A percentile compares a stretch with the other conserved stretches of the same genome.
Evolutionary conservation across 1,140 invertebrate genomes (phyloP).

Genomic region (Neotoxoptera formosana): DNA sequence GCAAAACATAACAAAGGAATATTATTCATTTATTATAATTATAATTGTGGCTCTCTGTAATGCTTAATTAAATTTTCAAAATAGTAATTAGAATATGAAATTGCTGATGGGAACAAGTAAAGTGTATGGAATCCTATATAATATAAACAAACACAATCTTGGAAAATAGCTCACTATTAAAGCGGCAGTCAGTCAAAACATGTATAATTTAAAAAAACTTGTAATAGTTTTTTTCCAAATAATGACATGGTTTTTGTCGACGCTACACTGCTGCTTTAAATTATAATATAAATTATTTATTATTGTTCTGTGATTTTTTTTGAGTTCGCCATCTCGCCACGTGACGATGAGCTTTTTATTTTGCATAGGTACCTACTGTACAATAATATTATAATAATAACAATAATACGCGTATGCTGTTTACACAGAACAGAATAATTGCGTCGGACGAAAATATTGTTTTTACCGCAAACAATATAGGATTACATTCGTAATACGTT

Average conservation of each 20-base stretch:
- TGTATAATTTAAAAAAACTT: background rate
- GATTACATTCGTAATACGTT: background rate
- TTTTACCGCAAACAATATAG: background rate
- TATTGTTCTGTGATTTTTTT: background rate
- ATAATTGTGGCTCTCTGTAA: background rate
- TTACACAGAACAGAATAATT: background rate
- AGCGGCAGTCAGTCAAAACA: background rate
- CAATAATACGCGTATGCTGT: background rate
- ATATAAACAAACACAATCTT: background rate
- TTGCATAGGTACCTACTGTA: background rate
- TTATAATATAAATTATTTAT: background rate
- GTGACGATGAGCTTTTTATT: background rate
- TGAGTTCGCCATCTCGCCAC: background rate
- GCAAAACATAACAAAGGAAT: background rate
- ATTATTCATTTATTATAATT: background rate
- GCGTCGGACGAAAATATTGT: background rate
- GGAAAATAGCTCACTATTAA: background rate
- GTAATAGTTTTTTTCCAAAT: too few relatives aligned
- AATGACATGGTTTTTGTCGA: too few relatives aligned
- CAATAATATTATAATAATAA: background rate
- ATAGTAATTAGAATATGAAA: background rate
- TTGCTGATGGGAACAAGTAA: background rate
- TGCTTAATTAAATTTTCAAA: background rate
- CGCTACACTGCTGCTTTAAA: background rate
- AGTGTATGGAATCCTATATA: background rate